These are phyloP conservation scores for Morelia viridis DNA, from an alignment of 2,797 vertebrate species.

Conservation along the genomic window DNA sequence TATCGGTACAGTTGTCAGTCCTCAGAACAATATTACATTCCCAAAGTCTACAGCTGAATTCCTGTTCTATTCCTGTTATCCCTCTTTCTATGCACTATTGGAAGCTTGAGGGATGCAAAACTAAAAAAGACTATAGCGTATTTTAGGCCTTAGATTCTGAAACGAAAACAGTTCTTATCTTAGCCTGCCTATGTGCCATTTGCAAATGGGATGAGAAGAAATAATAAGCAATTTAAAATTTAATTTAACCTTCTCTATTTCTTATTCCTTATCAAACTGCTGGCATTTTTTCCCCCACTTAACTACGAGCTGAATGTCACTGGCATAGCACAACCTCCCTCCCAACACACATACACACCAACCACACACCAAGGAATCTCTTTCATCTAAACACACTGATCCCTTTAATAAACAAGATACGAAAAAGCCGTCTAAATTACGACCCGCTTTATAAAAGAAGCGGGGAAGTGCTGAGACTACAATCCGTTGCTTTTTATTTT, in stretches of 20 bases:
- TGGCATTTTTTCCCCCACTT: slow-evolving; percentile 73
- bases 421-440: slow-evolving; percentile 81
- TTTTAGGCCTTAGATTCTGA: slow-evolving; percentile 67
- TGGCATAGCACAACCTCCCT: slow-evolving; percentile 72
- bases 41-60: slow-evolving; percentile 55
- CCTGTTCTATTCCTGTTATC: slow-evolving; percentile 32
- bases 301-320: slow-evolving; percentile 77
- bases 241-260: slow-evolving; percentile 78
- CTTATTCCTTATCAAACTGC: slow-evolving; percentile 81
- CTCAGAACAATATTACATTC: slow-evolving; percentile 53
- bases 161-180: slow-evolving; percentile 74
- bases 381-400: slow-evolving; percentile 81
- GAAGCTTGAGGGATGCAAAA: neutral
- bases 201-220: slow-evolving; percentile 77
- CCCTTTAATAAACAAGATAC: slow-evolving; percentile 86
- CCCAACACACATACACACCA: slow-evolving; percentile 28
- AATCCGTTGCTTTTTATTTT: slow-evolving; percentile 91
- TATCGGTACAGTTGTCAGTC: slow-evolving; percentile 29
- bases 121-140: slow-evolving; percentile 54
- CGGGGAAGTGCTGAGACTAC: slow-evolving; percentile 81
- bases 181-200: slow-evolving; percentile 75
- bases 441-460: slow-evolving; percentile 78
- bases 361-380: slow-evolving; percentile 83
- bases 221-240: slow-evolving; percentile 81
- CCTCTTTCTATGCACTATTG: slow-evolving; percentile 42